Base-by-base conservation (phyloP, 92 coral and sea anemone species). In the Umimayanthus kanabou region DNA sequence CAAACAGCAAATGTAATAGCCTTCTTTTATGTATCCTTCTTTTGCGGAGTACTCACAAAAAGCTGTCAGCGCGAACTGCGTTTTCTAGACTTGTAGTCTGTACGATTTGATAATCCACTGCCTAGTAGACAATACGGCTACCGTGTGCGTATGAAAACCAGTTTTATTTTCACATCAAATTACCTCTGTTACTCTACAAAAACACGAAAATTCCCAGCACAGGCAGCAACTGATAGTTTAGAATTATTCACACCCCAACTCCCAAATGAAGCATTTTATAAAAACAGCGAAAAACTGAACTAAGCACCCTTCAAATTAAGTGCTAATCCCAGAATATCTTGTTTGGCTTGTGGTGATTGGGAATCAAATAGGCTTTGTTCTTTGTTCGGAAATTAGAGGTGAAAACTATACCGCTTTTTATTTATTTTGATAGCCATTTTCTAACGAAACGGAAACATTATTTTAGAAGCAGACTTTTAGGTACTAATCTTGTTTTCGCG, bases 41-140 rank as follows among this genome's bases (percentile, higher is more conserved):
- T 81, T 22, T 42, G 70, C 33, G 57, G 26, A 61, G 85, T 81
- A 22, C 50, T 81, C 49, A 81, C 57, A 64, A 61, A 40, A 33
- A 33, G 22, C 53, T 29, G 73, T 81, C 76, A 81, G 75, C 71
- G 37, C 50, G n/a, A 81, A 66, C 47, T 23, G 2, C 28, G 72
- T 37, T 61, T 57, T 69, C 72, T 66, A 81, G 85, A 81, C 85
- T 28, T 65, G 30, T 33, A 81, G 85, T 81, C 85, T 81, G 42
- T 66, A 42, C 8, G 53, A 45, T 43, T 42, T 42, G 15, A 25
- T 66, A 81, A 81, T 66, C 85, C 61, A 81, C 85, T 2, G 47
- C 26, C 4, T 25, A 66, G 75, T 26, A 81, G 85, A 81, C 85
- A 42, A 65, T 26, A 66, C 18, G 58, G 76, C 76, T 81, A 65